Evolutionary conservation across 2,888 invertebrate species (phyloP).

Genomic region (Megastigmus dorsalis): DNA sequence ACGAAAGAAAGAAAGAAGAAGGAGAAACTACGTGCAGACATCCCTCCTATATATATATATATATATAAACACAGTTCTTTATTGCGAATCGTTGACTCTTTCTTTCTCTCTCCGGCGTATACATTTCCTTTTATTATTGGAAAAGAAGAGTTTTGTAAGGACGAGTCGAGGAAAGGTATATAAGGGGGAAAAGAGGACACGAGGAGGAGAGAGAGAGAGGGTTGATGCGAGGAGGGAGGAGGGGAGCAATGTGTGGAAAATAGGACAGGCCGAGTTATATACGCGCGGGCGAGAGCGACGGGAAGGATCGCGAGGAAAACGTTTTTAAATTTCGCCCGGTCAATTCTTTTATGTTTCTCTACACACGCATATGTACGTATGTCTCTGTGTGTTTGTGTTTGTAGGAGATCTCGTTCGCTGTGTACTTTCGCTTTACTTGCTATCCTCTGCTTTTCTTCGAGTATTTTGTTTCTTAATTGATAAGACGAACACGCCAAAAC

Average conservation of each 20-base stretch:
- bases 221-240: not conserved
- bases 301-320: conserved; percentile 21
- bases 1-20: not conserved
- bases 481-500: too few relatives aligned
- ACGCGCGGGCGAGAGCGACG: too few relatives aligned
- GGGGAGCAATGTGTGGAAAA: conserved; percentile 41
- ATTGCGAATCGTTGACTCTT: conserved; percentile 19
- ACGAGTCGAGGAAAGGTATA: not conserved
- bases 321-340: conserved; percentile 34
- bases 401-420: too few relatives aligned
- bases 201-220: conserved; percentile 17
- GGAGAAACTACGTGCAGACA: not conserved
- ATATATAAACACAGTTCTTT: too few relatives aligned
- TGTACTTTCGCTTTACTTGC: too few relatives aligned
- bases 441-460: too few relatives aligned
- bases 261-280: conserved; percentile 38
- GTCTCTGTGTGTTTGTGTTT: too few relatives aligned
- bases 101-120: not conserved
- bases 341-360: not conserved
- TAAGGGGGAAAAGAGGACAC: conserved; percentile 5
- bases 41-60: too few relatives aligned
- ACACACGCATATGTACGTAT: too few relatives aligned
- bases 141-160: conserved; percentile 30
- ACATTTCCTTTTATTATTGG: conserved; percentile 30
- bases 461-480: too few relatives aligned